These are phyloP conservation scores for Galleria mellonella DNA, from an alignment of 1,140 invertebrate species.

Conservation along the genomic window DNA sequence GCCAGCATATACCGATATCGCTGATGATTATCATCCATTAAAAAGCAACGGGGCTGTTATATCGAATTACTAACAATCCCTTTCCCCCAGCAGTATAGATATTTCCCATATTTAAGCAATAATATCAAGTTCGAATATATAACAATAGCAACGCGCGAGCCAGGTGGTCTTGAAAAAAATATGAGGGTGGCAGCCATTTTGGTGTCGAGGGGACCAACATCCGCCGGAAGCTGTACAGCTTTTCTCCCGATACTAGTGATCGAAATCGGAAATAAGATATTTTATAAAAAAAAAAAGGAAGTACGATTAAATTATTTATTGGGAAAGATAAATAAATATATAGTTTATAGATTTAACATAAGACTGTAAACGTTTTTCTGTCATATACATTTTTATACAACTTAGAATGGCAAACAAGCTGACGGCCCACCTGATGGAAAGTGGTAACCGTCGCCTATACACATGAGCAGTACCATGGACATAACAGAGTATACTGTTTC, in stretches of 20 bases:
- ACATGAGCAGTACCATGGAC: no score
- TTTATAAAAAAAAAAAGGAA: slow-evolving; percentile 8
- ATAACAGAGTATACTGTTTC: no score
- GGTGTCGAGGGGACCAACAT: slow-evolving; percentile 9
- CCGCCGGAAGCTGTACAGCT: slow-evolving; percentile 21
- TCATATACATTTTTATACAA: no score
- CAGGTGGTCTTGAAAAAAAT: slow-evolving; percentile 16
- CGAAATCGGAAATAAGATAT: slow-evolving; percentile 4
- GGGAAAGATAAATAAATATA: neutral
- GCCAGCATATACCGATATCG: no score
- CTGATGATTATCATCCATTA: no score
- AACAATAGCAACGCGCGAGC: slow-evolving; percentile 7
- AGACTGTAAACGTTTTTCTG: no score
- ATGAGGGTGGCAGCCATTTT: slow-evolving; percentile 23
- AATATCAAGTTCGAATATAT: neutral
- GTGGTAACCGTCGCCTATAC: no score
- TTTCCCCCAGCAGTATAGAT: no score
- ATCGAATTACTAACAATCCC: no score
- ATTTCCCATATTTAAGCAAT: neutral
- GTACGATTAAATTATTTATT: slow-evolving; percentile 2
- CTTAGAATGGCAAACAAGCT: no score
- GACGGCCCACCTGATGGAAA: no score
- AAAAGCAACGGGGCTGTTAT: no score
- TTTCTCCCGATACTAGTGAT: slow-evolving; percentile 8
- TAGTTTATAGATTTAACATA: neutral